Base-by-base conservation (phyloP, 2,113 vertebrate species). In the Sebastes schlegelii region DNA sequence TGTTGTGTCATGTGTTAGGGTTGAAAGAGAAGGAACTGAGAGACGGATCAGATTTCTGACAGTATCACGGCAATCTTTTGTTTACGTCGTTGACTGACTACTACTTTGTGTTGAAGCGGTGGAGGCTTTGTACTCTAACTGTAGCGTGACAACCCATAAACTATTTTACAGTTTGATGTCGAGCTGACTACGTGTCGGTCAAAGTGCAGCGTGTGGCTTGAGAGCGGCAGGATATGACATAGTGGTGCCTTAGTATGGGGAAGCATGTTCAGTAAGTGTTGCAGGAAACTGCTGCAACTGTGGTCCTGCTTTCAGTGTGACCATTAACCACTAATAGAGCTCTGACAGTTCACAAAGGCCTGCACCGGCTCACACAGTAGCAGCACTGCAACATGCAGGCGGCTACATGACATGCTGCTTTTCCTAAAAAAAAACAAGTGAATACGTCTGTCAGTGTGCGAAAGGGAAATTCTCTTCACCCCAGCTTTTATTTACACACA, bases 211-310 rank as follows among this genome's bases (percentile, higher is more conserved):
- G 3, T 70, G 85, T 10, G 61, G 71, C 48, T 34, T 19, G 1
- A 72, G n/a, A 58, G 48, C 1, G 7, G 14, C 69, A 89, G 88
- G 75, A 84, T 54, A 73, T 89, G 84, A 91, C 68, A 52, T 74
- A 19, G 21, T 52, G 5, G 16, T 34, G 34, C 34, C 52, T 71
- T 34, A 63, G 49, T 57, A 58, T 12, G 68, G 66, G 83, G 80
- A 88, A 84, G 51, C 52, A 60, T 45, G 46, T 52, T 73, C 1
- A 19, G 72, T 66, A 48, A 54, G 40, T 21, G 19, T 61, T 88
- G 60, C 87, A 86, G 80, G 84, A 89, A 88, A 62, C 71, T 43
- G 51, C 57, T 57, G 21, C 19, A 3, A 52, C 34, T 74, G 72
- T 72, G 80, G 74, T 79, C 68, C 26, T 51, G 51, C 51, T 74